Evolutionary conservation across 2,113 vertebrate genomes (phyloP).

Genomic region (Apaloderma vittatum): DNA sequence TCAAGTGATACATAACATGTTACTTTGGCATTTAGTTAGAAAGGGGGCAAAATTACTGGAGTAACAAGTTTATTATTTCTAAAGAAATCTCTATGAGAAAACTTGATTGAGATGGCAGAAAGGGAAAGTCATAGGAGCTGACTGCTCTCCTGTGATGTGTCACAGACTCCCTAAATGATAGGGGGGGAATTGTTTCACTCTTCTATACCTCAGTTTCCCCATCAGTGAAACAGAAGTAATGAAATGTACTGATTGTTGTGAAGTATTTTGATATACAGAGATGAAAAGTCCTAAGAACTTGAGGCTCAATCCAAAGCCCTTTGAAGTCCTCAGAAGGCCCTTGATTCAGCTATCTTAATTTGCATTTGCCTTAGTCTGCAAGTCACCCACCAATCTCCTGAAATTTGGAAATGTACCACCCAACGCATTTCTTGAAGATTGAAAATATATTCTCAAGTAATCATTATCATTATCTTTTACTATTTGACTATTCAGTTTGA

Average conservation of each 20-base stretch:
- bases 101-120: background rate
- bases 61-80: constrained; percentile 8
- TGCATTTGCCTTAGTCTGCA: constrained; percentile 55
- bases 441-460: constrained; percentile 3
- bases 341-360: constrained; percentile 55
- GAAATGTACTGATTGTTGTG: constrained; percentile 50
- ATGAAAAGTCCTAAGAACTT: constrained; percentile 65
- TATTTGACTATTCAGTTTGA: constrained; percentile 43
- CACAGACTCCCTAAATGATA: background rate
- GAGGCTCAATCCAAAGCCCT: constrained; percentile 31
- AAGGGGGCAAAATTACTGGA: background rate
- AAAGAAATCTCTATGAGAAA: background rate
- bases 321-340: constrained; percentile 58
- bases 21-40: background rate
- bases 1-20: background rate
- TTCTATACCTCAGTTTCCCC: constrained; percentile 33
- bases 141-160: background rate
- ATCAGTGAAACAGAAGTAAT: constrained; percentile 25
- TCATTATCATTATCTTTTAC: constrained; percentile 42
- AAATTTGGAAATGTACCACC: background rate
- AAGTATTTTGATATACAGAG: constrained; percentile 60
- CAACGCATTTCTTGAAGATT: background rate
- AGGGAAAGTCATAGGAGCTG: background rate
- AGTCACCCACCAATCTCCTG: background rate
- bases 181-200: background rate